phyloP scores from a whole-genome alignment of 2,888 invertebrate species.

The Chouioia cunea region DNA sequence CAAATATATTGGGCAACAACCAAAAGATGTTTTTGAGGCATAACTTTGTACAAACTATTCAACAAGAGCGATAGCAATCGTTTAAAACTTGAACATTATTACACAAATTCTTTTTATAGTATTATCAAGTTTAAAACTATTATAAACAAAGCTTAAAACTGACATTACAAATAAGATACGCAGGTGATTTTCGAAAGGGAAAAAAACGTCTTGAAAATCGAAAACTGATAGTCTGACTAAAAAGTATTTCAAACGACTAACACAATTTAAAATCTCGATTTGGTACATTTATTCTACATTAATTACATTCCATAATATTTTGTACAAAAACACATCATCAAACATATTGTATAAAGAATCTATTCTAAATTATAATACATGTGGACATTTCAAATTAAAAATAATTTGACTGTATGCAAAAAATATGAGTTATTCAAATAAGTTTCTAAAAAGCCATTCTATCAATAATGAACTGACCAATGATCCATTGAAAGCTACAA shows the following conservation, averaged over 20 bases:
- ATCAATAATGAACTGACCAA: conserved; percentile 39
- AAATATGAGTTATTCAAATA: conserved; percentile 34
- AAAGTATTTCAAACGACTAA: neutral
- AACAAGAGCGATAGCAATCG: conserved; percentile 13
- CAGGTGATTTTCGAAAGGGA: too few relatives aligned
- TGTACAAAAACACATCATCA: too few relatives aligned
- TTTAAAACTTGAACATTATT: neutral
- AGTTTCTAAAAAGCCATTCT: conserved; percentile 43
- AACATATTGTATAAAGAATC: neutral
- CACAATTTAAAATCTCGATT: neutral
- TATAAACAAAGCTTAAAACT: too few relatives aligned
- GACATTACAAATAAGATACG: too few relatives aligned
- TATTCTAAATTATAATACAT: neutral
- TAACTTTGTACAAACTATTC: neutral
- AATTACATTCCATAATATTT: neutral
- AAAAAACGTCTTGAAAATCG: neutral
- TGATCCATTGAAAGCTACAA: conserved; percentile 37
- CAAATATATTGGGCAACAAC: neutral
- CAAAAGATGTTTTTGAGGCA: neutral
- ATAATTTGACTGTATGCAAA: conserved; percentile 33
- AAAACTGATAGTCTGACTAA: too few relatives aligned
- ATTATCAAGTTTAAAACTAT: too few relatives aligned
- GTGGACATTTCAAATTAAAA: neutral
- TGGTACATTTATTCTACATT: neutral
- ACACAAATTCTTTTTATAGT: neutral